phyloP scores from a whole-genome alignment of 2,888 invertebrate species.

The Euplagia quadripunctaria region DNA sequence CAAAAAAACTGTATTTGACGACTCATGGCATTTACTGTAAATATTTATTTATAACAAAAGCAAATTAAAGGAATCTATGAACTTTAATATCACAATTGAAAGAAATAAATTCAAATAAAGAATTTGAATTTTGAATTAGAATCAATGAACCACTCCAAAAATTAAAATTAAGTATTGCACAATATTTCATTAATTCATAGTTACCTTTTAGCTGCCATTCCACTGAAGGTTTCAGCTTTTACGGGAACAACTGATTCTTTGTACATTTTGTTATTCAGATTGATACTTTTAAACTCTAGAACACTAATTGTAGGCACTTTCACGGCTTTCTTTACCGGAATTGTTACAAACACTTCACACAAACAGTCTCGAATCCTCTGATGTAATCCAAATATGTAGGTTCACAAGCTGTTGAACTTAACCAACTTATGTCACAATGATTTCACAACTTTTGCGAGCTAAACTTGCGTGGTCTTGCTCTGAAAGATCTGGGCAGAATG shows the following conservation, averaged over 20 bases:
- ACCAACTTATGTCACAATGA: conserved; percentile 80
- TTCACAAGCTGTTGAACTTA: conserved; percentile 57
- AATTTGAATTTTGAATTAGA: not conserved
- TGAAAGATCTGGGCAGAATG: conserved; percentile 67
- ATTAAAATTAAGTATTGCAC: conserved; percentile 28
- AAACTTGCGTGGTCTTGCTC: conserved; percentile 65
- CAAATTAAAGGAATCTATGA: not conserved
- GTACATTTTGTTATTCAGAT: conserved; percentile 75
- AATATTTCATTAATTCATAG: conserved; percentile 50
- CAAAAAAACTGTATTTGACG: not conserved
- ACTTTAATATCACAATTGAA: not conserved
- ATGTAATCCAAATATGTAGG: conserved; percentile 57
- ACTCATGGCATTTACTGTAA: not conserved
- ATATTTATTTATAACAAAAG: not conserved
- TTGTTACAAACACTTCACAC: conserved; percentile 67
- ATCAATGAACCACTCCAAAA: no score
- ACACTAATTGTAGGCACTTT: conserved; percentile 68
- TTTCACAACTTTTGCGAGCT: conserved; percentile 73
- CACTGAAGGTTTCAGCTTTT: conserved; percentile 82
- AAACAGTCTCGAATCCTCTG: conserved; percentile 54
- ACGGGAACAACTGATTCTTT: conserved; percentile 81
- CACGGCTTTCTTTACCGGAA: conserved; percentile 48
- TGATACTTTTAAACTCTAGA: conserved; percentile 72
- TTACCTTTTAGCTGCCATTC: conserved; percentile 83
- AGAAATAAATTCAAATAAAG: not conserved